These are phyloP conservation scores for Onchidella celtica DNA, from an alignment of 2,888 invertebrate genomes.

Conservation along the genomic window DNA sequence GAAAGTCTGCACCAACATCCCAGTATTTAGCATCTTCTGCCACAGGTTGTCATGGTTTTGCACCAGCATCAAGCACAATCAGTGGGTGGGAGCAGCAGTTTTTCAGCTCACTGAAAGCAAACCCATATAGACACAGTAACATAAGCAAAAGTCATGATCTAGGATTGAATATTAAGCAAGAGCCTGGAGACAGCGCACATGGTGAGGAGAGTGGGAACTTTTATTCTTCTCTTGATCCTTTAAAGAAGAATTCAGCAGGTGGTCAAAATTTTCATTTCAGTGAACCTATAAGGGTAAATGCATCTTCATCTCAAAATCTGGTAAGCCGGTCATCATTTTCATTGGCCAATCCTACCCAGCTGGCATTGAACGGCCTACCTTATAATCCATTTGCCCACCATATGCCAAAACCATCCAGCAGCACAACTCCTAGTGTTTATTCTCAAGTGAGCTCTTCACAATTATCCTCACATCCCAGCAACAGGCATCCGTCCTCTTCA, in stretches of 20 bases:
- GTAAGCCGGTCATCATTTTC: not conserved
- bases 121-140: constrained; percentile 35
- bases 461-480: not conserved
- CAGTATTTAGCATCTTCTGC: not conserved
- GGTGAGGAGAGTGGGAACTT: not conserved
- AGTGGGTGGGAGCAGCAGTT: constrained; percentile 51
- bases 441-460: not conserved
- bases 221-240: not conserved
- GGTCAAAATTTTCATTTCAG: constrained; percentile 5
- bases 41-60: not conserved
- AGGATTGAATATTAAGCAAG: not conserved
- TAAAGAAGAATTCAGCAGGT: not conserved
- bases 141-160: not conserved
- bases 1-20: not conserved
- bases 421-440: not conserved
- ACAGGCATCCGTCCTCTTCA: too few relatives aligned
- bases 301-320: not conserved
- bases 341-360: not conserved
- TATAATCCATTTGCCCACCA: not conserved
- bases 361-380: not conserved
- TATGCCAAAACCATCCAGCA: not conserved
- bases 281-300: constrained; percentile 3
- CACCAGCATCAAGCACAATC: not conserved
- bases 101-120: constrained; percentile 45
- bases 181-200: not conserved